Conservation (phyloP, 2,113 vertebrate species). For the Apodemus sylvaticus region DNA sequence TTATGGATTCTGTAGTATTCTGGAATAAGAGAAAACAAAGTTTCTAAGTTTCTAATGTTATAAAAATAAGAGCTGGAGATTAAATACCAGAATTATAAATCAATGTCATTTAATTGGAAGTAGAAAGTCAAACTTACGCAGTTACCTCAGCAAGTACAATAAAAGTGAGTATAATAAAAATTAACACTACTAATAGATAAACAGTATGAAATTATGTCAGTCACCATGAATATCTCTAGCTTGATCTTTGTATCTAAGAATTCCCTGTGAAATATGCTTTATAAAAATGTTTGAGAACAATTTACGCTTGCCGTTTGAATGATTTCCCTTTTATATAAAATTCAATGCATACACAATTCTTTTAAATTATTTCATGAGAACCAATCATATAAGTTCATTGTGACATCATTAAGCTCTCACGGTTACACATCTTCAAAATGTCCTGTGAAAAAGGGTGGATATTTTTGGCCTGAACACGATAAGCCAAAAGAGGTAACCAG, state of each 20-base stretch:
- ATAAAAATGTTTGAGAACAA: background rate
- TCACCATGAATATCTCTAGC: background rate
- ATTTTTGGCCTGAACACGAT: background rate
- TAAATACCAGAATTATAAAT: background rate
- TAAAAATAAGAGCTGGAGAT: background rate
- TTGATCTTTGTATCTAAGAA: background rate
- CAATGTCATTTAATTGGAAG: background rate
- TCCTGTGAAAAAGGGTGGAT: background rate
- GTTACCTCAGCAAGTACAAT: background rate
- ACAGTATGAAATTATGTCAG: background rate
- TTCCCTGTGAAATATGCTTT: background rate
- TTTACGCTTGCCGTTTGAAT: background rate
- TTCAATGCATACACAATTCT: background rate
- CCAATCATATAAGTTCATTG: background rate
- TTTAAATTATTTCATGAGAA: background rate
- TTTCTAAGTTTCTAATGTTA: background rate
- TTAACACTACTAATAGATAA: background rate
- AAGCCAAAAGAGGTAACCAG: background rate
- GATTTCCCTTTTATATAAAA: constrained; percentile 30
- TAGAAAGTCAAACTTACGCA: background rate
- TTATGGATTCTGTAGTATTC: background rate
- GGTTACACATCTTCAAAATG: background rate
- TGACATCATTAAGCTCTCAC: background rate
- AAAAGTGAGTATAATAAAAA: background rate
- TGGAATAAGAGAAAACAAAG: background rate